Percentiles rank a stretch among this genome's conserved stretches.
Conservation (phyloP, 2,113 vertebrate genomes). For the Chloroceryle aenea region DNA sequence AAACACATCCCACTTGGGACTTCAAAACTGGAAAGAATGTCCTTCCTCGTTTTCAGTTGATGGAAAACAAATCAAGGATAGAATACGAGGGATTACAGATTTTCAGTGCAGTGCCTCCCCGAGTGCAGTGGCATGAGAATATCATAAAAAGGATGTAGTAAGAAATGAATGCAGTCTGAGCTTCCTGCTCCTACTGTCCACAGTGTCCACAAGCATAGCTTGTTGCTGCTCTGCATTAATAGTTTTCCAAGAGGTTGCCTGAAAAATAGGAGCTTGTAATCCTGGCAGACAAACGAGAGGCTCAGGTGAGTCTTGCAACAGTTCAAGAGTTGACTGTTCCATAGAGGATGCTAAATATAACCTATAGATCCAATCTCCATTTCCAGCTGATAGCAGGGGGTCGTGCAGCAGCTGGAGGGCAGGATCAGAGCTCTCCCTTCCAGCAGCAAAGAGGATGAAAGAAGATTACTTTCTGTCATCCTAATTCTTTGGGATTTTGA, state of each 20-base stretch:
- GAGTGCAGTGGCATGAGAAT: background rate
- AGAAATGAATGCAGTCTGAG: background rate
- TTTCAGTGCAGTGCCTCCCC: background rate
- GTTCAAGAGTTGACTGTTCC: background rate
- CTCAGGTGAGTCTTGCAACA: background rate
- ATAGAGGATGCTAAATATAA: background rate
- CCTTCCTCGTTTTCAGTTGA: background rate
- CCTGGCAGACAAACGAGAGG: background rate
- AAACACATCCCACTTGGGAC: fast-evolving
- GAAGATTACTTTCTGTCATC: background rate
- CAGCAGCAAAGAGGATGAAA: background rate
- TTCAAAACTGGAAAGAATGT: background rate
- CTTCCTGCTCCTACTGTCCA: fast-evolving
- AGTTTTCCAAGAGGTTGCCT: background rate
- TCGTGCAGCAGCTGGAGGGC: background rate
- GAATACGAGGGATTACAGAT: background rate
- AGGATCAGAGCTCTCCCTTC: background rate
- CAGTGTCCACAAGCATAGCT: background rate
- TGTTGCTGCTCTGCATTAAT: background rate
- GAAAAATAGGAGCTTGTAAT: background rate
- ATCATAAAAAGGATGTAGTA: background rate
- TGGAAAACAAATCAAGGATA: background rate
- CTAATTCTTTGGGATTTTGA: background rate
- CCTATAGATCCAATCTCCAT: background rate
- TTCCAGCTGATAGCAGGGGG: background rate